Evolutionary conservation across 1,140 invertebrate genomes (phyloP).

Genomic region (Fopius arisanus): DNA sequence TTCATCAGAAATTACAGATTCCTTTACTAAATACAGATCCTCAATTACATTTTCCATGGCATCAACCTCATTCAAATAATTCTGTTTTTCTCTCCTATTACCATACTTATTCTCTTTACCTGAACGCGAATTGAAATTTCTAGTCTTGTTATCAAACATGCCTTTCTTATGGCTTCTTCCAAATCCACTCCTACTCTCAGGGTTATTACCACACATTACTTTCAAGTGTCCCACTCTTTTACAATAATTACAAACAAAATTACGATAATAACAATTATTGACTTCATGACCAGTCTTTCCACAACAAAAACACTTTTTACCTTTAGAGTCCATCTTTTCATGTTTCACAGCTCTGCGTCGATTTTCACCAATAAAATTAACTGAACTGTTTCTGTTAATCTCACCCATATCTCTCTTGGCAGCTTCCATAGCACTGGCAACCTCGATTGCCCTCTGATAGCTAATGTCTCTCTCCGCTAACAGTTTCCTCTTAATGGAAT

Average conservation of each 20-base stretch:
- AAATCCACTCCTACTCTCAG: no score
- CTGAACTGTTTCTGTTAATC: neutral
- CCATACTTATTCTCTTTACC: neutral
- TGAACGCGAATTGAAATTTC: neutral
- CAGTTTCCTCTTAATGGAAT: constrained; percentile 5
- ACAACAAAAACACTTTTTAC: constrained; percentile 1
- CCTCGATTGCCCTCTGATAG: neutral
- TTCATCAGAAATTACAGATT: neutral
- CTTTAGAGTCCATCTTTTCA: neutral
- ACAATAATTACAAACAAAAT: neutral
- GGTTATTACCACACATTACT: neutral
- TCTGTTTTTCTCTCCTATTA: neutral
- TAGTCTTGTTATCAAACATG: neutral
- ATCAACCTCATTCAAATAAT: neutral
- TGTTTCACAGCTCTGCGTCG: neutral
- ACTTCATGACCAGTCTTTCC: neutral
- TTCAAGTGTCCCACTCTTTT: neutral
- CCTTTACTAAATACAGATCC: neutral
- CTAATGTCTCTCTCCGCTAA: neutral
- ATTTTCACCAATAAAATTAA: neutral
- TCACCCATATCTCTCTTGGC: neutral
- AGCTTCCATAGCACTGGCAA: neutral
- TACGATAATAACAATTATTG: neutral
- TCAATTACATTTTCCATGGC: neutral
- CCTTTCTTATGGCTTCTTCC: neutral